phyloP scores from a whole-genome alignment of 2,888 invertebrate species.

The Oscheius sp. region DNA sequence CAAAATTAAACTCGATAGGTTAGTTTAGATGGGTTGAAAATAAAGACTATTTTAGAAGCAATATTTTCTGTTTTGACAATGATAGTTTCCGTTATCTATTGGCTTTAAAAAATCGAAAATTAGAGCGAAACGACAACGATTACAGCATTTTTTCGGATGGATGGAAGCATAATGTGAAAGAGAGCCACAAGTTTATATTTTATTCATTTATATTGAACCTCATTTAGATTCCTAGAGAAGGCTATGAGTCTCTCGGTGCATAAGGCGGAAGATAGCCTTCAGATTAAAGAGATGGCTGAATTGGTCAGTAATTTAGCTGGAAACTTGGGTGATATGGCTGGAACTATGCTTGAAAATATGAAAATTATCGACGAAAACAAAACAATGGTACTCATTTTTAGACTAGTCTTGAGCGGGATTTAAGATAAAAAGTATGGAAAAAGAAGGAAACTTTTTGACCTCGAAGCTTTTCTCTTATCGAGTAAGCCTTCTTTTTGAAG shows the following conservation, averaged over 20 bases:
- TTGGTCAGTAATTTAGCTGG: neutral
- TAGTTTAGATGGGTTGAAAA: too few relatives aligned
- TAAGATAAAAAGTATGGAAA: too few relatives aligned
- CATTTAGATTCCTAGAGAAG: neutral
- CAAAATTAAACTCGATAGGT: neutral
- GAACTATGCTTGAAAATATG: neutral
- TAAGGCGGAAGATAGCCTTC: neutral
- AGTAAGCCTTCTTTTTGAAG: too few relatives aligned
- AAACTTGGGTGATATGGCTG: neutral
- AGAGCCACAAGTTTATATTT: neutral
- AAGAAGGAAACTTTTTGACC: too few relatives aligned
- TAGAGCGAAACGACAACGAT: neutral
- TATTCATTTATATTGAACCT: neutral
- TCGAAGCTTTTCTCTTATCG: too few relatives aligned
- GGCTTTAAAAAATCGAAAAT: slow-evolving; percentile 22
- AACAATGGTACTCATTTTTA: too few relatives aligned
- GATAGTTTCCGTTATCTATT: slow-evolving; percentile 44
- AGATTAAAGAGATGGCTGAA: neutral
- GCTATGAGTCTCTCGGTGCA: neutral
- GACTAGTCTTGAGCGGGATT: too few relatives aligned
- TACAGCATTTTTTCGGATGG: neutral
- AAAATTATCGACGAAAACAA: neutral
- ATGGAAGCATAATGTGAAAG: neutral
- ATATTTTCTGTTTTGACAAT: slow-evolving; percentile 49
- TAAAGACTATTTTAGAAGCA: slow-evolving; percentile 29